Base-by-base conservation (phyloP, 1,140 invertebrate genomes). In the Drosophila sulfurigaster region DNA sequence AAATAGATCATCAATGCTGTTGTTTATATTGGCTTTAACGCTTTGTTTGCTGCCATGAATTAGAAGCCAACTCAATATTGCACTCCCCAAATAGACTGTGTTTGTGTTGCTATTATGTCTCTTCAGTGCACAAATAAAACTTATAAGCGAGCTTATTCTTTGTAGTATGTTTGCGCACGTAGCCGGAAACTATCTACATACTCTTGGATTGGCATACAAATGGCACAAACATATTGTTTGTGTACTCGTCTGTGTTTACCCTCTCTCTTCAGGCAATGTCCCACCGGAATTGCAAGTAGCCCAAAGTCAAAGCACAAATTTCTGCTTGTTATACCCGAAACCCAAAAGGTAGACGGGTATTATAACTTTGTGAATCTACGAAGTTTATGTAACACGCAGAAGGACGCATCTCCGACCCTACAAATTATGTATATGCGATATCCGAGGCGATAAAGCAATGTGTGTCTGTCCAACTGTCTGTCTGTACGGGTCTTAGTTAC, bases 211-310 rank as follows among this genome's bases (percentile, higher is more conserved):
- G 80, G 54, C 68, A 69, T 25, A 69, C 64, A 65, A 71, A 81
- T 63, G 72, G 45, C 72, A 25, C 20, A 78, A 86, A 81, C 82
- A 86, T 74, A 75, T 79, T 75, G 57, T 70, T 64, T 82, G 81
- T 82, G 81, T 64, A 70, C 68, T 60, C 59, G 13, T 38, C 13
- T 38, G 49, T 71, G 41, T 73, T 57, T 57, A 32, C 49, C 49
- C 49, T 10, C 20, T 10, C n/a, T 25, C 20, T 7, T n/a, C 11
- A 32, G 7, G 15, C 2, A 20, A 6, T 46, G 60, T 81, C 82
- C 75, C 83, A 52, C 32, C 46, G 82, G 83, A 73, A 82, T 79
- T 73, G 75, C 67, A 76, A 79, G 83, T 79, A 67, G 70, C 82
- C 78, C 46, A 51, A 63, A 63, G 66, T 52, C 58, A 30, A 41